These are phyloP conservation scores for Hippocampus barbouri DNA, from an alignment of 2,113 vertebrate species.

Conservation along the genomic window DNA sequence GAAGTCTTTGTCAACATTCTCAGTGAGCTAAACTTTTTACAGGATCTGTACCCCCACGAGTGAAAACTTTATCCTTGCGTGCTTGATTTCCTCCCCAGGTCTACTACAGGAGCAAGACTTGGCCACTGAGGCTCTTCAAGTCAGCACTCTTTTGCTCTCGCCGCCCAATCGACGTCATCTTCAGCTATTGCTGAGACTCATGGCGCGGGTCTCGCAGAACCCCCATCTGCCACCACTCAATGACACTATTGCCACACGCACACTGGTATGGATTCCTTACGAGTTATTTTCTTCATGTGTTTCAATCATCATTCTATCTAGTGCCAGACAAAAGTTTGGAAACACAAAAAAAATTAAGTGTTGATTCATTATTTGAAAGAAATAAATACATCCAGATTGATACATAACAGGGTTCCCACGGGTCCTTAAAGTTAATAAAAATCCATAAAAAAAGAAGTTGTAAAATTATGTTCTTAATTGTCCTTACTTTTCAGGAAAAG, in stretches of 20 bases:
- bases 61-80: neutral
- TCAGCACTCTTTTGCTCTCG: slow-evolving; percentile 58
- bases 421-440: too few species aligned
- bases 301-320: neutral
- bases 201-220: slow-evolving; percentile 62
- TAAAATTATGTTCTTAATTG: too few species aligned
- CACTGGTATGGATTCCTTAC: slow-evolving; percentile 47
- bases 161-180: slow-evolving; percentile 62
- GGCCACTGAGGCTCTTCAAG: slow-evolving; percentile 57
- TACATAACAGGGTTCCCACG: too few species aligned
- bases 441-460: too few species aligned
- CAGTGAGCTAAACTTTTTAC: slow-evolving; percentile 40
- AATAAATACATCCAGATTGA: too few species aligned
- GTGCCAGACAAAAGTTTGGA: too few species aligned
- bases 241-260: slow-evolving; percentile 54
- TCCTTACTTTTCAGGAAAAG: too few species aligned
- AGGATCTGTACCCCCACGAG: neutral
- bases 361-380: too few species aligned
- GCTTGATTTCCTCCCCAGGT: slow-evolving; percentile 30
- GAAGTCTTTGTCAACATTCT: slow-evolving; percentile 70
- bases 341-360: too few species aligned
- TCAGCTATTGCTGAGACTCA: slow-evolving; percentile 62
- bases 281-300: slow-evolving; percentile 1
- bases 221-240: slow-evolving; percentile 55
- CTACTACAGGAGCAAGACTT: slow-evolving; percentile 47